A percentile compares a stretch with the other conserved stretches of the same genome.
phyloP scores from a whole-genome alignment of 2,113 vertebrate species.

The Mesembrinibis cayennensis region DNA sequence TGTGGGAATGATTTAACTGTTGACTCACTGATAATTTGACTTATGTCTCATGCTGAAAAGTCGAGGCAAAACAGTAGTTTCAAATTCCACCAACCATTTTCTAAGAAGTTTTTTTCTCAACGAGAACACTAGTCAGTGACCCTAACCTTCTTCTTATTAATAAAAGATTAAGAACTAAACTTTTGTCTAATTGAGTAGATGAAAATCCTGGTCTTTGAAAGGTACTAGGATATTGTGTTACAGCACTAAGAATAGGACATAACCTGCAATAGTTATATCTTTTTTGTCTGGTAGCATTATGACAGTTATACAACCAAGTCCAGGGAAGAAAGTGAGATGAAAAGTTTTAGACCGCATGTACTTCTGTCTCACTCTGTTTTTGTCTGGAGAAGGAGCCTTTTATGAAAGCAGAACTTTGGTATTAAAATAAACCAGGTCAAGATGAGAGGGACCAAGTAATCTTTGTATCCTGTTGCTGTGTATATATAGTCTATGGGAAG shows the following conservation, averaged over 20 bases:
- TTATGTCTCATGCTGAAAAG: not conserved
- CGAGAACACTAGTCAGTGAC: not conserved
- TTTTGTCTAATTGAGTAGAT: not conserved
- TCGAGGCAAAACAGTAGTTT: not conserved
- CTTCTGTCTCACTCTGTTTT: not conserved
- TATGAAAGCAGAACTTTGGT: not conserved
- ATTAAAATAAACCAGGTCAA: not conserved
- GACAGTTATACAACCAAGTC: not conserved
- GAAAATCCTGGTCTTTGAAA: not conserved
- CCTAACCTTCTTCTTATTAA: not conserved
- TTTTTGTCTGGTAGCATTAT: not conserved
- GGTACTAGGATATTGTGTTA: not conserved
- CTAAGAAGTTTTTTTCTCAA: not conserved
- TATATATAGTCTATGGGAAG: not conserved
- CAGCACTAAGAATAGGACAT: not conserved
- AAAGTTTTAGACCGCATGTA: not conserved
- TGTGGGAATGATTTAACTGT: not conserved
- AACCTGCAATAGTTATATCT: not conserved
- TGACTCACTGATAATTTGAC: not conserved
- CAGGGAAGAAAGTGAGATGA: not conserved
- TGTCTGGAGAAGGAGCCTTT: not conserved
- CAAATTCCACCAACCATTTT: not conserved
- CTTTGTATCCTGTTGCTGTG: not conserved
- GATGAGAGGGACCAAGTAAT: not conserved
- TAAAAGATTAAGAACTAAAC: not conserved